phyloP scores from a whole-genome alignment of 2,797 vertebrate genomes.

The Clarias laeviceps region DNA sequence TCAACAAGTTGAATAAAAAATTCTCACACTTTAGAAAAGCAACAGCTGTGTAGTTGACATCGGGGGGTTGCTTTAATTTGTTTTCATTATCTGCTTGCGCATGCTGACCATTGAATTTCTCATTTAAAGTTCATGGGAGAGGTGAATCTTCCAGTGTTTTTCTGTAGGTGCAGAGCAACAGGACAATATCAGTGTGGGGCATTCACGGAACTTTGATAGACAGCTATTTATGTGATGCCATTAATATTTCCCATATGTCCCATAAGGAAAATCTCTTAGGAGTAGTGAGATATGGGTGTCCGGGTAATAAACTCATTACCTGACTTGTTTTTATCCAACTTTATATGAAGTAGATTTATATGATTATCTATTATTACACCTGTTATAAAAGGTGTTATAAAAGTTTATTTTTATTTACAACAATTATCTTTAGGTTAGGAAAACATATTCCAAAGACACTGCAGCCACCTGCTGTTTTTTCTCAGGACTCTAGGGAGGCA shows the following conservation, averaged over 20 bases:
- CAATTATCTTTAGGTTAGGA: neutral
- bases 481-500: conserved; percentile 61
- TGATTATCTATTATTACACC: conserved; percentile 32
- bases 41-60: conserved; percentile 54
- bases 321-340: too few species aligned
- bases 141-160: conserved; percentile 45
- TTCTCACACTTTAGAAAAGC: conserved; percentile 50
- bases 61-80: conserved; percentile 52
- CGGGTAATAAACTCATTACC: conserved; percentile 34
- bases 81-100: conserved; percentile 54
- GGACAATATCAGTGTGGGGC: neutral
- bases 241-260: neutral
- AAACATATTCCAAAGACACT: conserved; percentile 4
- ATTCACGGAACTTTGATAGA: conserved; percentile 2
- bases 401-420: neutral
- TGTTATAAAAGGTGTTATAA: too few species aligned
- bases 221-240: neutral
- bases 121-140: conserved; percentile 57
- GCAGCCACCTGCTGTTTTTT: conserved; percentile 56
- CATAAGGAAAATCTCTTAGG: conserved; percentile 30
- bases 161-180: neutral
- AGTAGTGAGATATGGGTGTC: conserved; percentile 27
- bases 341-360: too few species aligned
- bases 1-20: neutral
- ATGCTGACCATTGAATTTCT: conserved; percentile 40